Percentiles rank a stretch among this genome's conserved stretches.
These are phyloP conservation scores for Ennomos quercinarius DNA, from an alignment of 2,888 invertebrate genomes.

Conservation along the genomic window DNA sequence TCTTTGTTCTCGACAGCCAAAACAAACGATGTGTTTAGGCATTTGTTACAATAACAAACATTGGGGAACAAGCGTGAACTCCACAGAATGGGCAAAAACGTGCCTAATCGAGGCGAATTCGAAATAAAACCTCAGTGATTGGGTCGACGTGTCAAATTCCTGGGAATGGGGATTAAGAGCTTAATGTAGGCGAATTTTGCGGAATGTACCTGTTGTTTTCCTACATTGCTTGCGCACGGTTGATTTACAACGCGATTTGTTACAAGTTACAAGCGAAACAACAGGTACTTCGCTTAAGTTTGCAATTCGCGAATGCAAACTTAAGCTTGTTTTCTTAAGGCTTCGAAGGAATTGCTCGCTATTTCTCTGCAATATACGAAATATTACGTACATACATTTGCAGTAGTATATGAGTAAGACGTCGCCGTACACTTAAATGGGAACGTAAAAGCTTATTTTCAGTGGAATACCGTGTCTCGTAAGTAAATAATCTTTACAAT, in stretches of 20 bases:
- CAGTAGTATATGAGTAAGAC: conserved; percentile 32
- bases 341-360: conserved; percentile 13
- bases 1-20: conserved; percentile 81
- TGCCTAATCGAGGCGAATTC: conserved; percentile 69
- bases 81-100: conserved; percentile 62
- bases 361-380: conserved; percentile 22
- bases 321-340: conserved; percentile 28
- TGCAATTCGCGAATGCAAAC: conserved; percentile 33
- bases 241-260: conserved; percentile 39
- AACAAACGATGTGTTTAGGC: conserved; percentile 77
- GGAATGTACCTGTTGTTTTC: conserved; percentile 55
- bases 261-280: conserved; percentile 25
- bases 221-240: conserved; percentile 28
- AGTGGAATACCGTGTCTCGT: conserved; percentile 29
- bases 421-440: conserved; percentile 33
- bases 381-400: conserved; percentile 28
- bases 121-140: conserved; percentile 63
- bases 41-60: conserved; percentile 79
- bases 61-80: conserved; percentile 54
- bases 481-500: conserved; percentile 34
- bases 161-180: conserved; percentile 68
- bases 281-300: conserved; percentile 29
- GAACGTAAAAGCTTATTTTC: conserved; percentile 34
- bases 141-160: conserved; percentile 67
- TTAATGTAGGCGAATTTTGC: conserved; percentile 68